Evolutionary conservation across 1,140 invertebrate genomes (phyloP), one percentile per base, ranked within the genome.

Genomic region (Ceratina australensis): DNA sequence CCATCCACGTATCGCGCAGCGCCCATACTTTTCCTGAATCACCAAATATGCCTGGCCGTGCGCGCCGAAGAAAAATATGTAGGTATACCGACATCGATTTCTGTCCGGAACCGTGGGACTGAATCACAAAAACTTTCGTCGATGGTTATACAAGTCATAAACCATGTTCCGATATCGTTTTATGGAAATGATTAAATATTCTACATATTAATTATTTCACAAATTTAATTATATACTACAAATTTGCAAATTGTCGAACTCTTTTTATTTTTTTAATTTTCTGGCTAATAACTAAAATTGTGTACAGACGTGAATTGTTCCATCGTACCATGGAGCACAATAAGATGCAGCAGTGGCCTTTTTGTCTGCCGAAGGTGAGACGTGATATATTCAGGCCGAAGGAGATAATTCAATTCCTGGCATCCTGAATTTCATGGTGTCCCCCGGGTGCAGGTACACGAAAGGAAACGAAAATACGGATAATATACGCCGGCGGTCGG

Each of bases 21-120:
- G n/a, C n/a, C 15, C 22, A 74, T 68, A 79, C 63, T 82, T 77
- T 78, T 80, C 79, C 64, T 66, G 73, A 84, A 84, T 84, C 74
- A 73, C 78, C 69, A 83, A 80, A 84, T 80, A 84, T 26, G 50
- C 74, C 49, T 0, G 22, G 16, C 20, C 28, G 28, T 22, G 49
- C 0, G 12, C 16, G 54, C 1, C n/a, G 49, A 16, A 54, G 78
- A 63, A 72, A 69, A 77, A 73, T 68, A 71, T 69, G 52, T n/a
- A n/a, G 15, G 33, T 64, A 68, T 57, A 26, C 64, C 47, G 18
- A 57, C 69, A 57, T 64, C 28, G 74, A 76, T 76, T 61, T 52
- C 66, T 61, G 47, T 13, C 56, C 28, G 47, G 13, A 33, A n/a
- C 22, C 74, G 56, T 52, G 66, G 47, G 59, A 68, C 20, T 49